Percentiles rank a stretch among this genome's conserved stretches.
Conservation (phyloP, 2,113 vertebrate species). For the Halichoerus grypus region DNA sequence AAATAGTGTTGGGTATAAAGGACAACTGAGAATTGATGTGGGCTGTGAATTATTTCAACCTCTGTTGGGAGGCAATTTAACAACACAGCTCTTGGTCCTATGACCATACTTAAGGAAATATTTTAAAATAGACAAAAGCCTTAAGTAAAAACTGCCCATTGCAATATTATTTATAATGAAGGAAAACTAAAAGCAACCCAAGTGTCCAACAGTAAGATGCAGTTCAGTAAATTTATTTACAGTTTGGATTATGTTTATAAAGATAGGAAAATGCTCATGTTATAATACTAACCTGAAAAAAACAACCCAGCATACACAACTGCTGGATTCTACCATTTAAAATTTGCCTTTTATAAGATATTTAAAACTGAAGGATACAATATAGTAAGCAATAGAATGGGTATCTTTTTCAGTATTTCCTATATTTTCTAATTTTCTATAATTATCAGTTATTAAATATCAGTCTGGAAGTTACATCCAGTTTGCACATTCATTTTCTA, state of each 20-base stretch:
- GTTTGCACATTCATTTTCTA: slow-evolving; percentile 4
- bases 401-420: background rate
- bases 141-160: background rate
- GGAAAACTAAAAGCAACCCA: background rate
- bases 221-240: background rate
- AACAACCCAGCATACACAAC: background rate
- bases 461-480: background rate
- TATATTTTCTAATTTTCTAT: slow-evolving; percentile 36
- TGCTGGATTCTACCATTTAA: slow-evolving; percentile 10
- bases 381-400: background rate
- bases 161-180: background rate
- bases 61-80: background rate
- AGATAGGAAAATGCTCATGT: background rate
- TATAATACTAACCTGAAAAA: slow-evolving; percentile 3
- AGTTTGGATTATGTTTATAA: background rate
- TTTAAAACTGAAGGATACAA: background rate
- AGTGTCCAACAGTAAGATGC: background rate
- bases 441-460: slow-evolving; percentile 12
- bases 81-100: background rate
- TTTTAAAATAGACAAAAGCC: background rate
- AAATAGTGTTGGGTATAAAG: background rate
- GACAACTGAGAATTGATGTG: background rate
- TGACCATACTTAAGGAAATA: background rate
- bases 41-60: background rate
- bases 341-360: background rate